Base-by-base conservation (phyloP, 2,113 vertebrate genomes). In the Australoheros scitulus region DNA sequence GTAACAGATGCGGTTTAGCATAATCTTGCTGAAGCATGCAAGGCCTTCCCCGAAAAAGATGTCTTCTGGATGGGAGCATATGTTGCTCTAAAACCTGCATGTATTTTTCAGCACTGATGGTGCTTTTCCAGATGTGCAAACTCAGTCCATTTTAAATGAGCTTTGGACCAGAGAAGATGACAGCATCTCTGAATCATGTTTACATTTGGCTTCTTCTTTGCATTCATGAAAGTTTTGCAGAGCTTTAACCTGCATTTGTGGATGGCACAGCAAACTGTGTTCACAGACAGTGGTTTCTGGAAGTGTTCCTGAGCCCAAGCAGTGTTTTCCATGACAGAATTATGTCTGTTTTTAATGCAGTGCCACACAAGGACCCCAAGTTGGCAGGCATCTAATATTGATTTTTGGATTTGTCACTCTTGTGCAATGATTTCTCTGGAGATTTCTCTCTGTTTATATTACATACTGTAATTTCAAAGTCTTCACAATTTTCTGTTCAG, bases 41-140 rank as follows among this genome's bases (percentile, higher is more conserved):
- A 65, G 38, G 63, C n/a, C 36, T 43, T 65, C n/a, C 36, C 38
- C 43, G 38, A 43, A 43, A 13, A 41, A 43, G 4, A 13, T 0
- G 0, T 43, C 24, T 36, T 24, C 63, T 10, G n/a, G 63, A 36
- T 65, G 36, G 63, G 24, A 17, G 63, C 63, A 65, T 17, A 65
- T 43, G 13, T 43, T 43, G 38, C 36, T 65, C 36, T 43, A 24
- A 65, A 65, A 65, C 17, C 63, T 65, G n/a, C 43, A 43, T 65
- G 24, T 65, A 43, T 7, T 13, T 7, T 24, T 65, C 13, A 24
- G 63, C 7, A 43, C 63, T 24, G 7, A 65, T 0, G 0, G 32
- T 32, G 32, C 32, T 32, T 32, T 32, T 32, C 32, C 32, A 32
- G 32, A 32, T 32, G 32, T 32, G 32, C 32, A 32, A 32, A 6